Conservation (phyloP, 2,113 vertebrate genomes). For the Jaculus jaculus region DNA sequence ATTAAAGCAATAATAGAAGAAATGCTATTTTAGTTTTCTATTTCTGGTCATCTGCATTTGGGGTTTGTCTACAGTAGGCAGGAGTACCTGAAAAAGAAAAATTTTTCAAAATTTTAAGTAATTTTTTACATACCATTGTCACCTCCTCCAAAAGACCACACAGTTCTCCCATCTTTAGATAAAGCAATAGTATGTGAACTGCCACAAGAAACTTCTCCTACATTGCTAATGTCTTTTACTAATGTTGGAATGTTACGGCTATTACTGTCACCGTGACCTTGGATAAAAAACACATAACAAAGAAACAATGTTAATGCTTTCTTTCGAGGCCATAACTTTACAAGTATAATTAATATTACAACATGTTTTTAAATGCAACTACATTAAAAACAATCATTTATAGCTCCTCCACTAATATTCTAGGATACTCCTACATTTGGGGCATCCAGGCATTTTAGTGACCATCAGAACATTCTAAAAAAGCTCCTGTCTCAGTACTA, state of each 20-base stretch:
- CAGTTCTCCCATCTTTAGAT: conserved; percentile 91
- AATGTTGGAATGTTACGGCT: conserved; percentile 92
- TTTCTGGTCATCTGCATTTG: conserved; percentile 34
- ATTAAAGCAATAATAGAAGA: not conserved
- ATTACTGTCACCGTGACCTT: conserved; percentile 92
- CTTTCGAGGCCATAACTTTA: conserved; percentile 48
- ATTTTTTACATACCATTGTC: conserved; percentile 87
- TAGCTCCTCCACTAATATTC: not conserved
- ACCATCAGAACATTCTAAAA: not conserved
- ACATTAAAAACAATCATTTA: conserved; percentile 49
- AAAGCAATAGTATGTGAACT: conserved; percentile 91
- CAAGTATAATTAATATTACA: conserved; percentile 6
- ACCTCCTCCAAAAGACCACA: conserved; percentile 92
- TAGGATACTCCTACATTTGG: not conserved
- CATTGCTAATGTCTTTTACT: conserved; percentile 92
- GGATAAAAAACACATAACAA: conserved; percentile 42
- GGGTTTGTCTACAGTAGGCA: conserved; percentile 18
- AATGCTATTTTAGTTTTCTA: not conserved
- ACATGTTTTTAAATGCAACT: conserved; percentile 27
- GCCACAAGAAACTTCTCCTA: conserved; percentile 91
- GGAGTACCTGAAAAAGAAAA: not conserved
- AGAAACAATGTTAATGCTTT: conserved; percentile 55
- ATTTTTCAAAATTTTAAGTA: conserved; percentile 11
- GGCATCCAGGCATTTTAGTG: not conserved
- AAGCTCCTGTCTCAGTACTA: not conserved